Percentiles rank a stretch among this genome's conserved stretches.
phyloP scores from a whole-genome alignment of 2,888 invertebrate genomes.

The Glaucopsyche alexis region DNA sequence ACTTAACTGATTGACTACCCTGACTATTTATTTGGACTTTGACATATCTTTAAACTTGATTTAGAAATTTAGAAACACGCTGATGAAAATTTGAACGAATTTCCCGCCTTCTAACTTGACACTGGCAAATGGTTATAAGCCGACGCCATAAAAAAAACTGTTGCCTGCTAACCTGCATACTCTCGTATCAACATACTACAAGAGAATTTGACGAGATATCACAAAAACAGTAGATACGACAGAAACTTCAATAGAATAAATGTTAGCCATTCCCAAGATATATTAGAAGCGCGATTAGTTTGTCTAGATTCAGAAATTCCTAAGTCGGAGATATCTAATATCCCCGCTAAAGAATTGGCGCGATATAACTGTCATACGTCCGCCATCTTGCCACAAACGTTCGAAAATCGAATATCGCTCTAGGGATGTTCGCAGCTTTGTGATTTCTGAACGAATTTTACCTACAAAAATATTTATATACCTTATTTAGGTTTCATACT shows the following conservation, averaged over 20 bases:
- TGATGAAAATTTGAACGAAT: no score
- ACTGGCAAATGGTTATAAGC: no score
- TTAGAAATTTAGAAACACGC: no score
- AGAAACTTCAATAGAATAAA: slow-evolving; percentile 7
- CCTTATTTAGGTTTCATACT: slow-evolving; percentile 6
- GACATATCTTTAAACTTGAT: no score
- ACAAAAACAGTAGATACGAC: not conserved
- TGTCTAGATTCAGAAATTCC: slow-evolving; percentile 51
- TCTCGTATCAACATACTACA: not conserved
- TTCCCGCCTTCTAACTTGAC: no score
- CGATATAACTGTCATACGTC: slow-evolving; percentile 65
- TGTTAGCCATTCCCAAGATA: not conserved
- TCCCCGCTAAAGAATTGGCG: slow-evolving; percentile 74
- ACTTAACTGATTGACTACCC: no score
- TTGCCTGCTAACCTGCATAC: not conserved
- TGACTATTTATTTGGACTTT: no score
- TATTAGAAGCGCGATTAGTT: slow-evolving; percentile 54
- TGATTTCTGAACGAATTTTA: slow-evolving; percentile 29
- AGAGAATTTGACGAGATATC: not conserved
- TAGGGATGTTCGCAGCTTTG: slow-evolving; percentile 51
- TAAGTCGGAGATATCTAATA: slow-evolving; percentile 64
- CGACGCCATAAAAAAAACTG: no score
- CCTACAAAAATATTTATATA: slow-evolving; percentile 17
- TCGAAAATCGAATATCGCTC: slow-evolving; percentile 65
- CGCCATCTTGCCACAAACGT: slow-evolving; percentile 70